These are phyloP conservation scores for Mola mola DNA, from an alignment of 2,113 vertebrate genomes.

Conservation along the genomic window DNA sequence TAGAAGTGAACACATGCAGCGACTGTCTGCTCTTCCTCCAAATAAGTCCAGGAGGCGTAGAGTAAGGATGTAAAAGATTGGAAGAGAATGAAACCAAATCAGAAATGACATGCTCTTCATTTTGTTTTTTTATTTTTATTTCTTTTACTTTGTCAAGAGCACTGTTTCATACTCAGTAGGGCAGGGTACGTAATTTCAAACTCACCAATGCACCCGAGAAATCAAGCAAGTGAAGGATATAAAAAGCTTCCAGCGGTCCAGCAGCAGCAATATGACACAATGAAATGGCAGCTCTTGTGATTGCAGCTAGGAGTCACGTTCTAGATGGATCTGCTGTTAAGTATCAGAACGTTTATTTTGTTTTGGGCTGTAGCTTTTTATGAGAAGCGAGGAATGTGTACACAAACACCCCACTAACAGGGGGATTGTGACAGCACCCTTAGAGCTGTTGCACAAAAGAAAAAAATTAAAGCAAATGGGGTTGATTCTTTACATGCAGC, in stretches of 20 bases:
- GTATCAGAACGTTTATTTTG: conserved; percentile 55
- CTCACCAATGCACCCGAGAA: not conserved
- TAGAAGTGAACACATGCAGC: no score
- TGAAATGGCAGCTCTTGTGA: not conserved
- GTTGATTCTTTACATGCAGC: conserved; percentile 7
- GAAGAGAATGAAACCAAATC: conserved; percentile 13
- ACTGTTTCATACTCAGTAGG: conserved; percentile 14
- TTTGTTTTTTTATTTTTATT: conserved; percentile 5
- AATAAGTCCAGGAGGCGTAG: no score
- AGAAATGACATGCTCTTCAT: conserved; percentile 12
- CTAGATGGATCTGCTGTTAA: conserved; percentile 50
- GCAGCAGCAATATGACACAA: no score
- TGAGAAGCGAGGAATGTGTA: conserved; percentile 19
- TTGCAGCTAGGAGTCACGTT: conserved; percentile 18
- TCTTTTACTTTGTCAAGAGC: conserved; percentile 1
- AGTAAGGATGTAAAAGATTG: no score
- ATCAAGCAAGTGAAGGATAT: conserved; percentile 16
- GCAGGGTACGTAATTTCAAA: conserved; percentile 17
- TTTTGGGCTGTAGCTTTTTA: conserved; percentile 54
- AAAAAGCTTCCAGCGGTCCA: conserved; percentile 43
- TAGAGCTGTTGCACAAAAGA: conserved; percentile 21
- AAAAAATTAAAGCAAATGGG: not conserved
- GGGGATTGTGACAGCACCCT: conserved; percentile 57
- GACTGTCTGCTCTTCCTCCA: no score
- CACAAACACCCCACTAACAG: conserved; percentile 41